A percentile compares a stretch with the other conserved stretches of the same genome.
phyloP scores from a whole-genome alignment of 2,797 vertebrate genomes.

The Gymnodraco acuticeps region DNA sequence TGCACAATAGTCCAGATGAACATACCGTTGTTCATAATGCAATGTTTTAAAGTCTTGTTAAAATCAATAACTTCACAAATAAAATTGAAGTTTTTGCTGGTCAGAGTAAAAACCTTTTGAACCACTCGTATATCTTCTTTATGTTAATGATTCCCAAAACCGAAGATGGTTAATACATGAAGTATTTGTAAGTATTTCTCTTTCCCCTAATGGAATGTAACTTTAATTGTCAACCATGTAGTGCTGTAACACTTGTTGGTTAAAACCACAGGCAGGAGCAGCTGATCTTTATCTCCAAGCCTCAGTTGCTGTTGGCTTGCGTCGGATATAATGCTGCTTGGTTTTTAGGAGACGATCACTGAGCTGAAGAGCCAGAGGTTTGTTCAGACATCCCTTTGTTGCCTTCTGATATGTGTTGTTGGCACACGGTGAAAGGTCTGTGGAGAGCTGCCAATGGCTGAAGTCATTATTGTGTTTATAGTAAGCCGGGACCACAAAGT shows the following conservation, averaged over 20 bases:
- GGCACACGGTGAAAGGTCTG: constrained; percentile 64
- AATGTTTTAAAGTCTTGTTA: constrained; percentile 17
- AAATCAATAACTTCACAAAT: constrained; percentile 4
- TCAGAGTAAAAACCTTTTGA: background rate
- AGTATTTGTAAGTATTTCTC: constrained; percentile 48
- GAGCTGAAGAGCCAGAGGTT: constrained; percentile 58
- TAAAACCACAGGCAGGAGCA: constrained; percentile 39
- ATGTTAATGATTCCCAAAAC: background rate
- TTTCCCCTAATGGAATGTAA: background rate
- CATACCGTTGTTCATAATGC: background rate
- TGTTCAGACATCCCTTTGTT: constrained; percentile 60
- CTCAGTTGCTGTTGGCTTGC: constrained; percentile 29
- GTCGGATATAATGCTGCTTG: constrained; percentile 53
- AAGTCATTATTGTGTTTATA: constrained; percentile 64
- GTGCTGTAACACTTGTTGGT: constrained; percentile 27
- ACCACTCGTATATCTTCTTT: background rate
- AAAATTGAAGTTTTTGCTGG: background rate
- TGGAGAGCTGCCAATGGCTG: constrained; percentile 63
- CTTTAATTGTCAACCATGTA: background rate
- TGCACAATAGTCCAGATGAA: background rate
- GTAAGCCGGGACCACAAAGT: constrained; percentile 56
- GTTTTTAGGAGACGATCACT: constrained; percentile 63
- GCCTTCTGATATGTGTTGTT: constrained; percentile 61
- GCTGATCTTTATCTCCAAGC: constrained; percentile 41
- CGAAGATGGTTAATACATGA: background rate